Evolutionary conservation across 2,113 vertebrate genomes (phyloP).

Genomic region (cattle (Bos taurus)): DNA sequence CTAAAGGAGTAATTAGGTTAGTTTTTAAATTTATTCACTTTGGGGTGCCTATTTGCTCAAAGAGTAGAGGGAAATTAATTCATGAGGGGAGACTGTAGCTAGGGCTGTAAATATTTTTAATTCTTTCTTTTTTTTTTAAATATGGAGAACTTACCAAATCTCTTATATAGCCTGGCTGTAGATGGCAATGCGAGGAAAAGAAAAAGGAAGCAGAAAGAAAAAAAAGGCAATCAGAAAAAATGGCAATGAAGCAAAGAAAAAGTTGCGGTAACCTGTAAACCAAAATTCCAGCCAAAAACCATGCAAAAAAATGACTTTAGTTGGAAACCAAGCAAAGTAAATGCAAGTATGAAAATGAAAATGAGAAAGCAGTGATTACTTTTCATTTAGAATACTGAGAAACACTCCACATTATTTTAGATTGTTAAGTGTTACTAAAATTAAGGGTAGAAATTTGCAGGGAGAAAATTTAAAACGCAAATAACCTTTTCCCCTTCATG

Average conservation of each 20-base stretch:
- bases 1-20: neutral
- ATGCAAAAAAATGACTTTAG: conserved; percentile 77
- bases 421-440: conserved; percentile 37
- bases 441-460: neutral
- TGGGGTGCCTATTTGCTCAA: neutral
- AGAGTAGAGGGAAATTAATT: neutral
- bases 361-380: conserved; percentile 21
- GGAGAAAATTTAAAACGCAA: neutral
- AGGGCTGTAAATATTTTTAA: neutral
- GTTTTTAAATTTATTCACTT: neutral
- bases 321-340: conserved; percentile 76
- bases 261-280: conserved; percentile 80
- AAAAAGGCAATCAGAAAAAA: conserved; percentile 87
- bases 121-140: conserved; percentile 43
- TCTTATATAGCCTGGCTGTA: conserved; percentile 99
- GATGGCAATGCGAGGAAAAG: conserved; percentile 83
- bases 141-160: conserved; percentile 95
- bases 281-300: conserved; percentile 78
- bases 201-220: conserved; percentile 77
- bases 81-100: neutral
- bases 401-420: neutral
- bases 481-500: neutral
- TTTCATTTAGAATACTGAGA: neutral
- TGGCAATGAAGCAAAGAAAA: conserved; percentile 81
- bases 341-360: conserved; percentile 62